These are phyloP conservation scores for Fragum whitleyi DNA, from an alignment of 2,888 invertebrate species.

Conservation along the genomic window DNA sequence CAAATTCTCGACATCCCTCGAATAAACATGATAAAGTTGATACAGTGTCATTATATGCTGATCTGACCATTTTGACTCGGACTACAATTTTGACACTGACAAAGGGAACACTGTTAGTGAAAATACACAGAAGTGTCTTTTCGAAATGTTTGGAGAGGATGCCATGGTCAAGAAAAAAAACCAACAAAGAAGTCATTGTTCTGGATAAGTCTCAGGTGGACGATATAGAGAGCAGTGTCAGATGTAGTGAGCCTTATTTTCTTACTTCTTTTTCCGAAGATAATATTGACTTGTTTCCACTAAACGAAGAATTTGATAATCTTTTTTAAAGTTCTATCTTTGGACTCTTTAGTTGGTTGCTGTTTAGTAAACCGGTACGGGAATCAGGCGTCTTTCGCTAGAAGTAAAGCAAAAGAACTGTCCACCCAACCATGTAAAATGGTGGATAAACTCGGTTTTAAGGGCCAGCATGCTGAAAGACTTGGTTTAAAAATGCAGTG, in stretches of 20 bases:
- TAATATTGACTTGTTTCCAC: constrained; percentile 19
- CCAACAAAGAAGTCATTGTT: constrained; percentile 21
- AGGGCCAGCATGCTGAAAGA: constrained; percentile 14
- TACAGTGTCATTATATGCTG: too few species aligned
- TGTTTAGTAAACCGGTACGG: constrained; percentile 38
- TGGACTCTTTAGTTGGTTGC: constrained; percentile 38
- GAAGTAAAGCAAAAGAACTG: neutral
- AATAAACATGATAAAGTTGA: too few species aligned
- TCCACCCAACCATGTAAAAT: constrained; percentile 25
- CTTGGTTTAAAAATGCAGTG: neutral
- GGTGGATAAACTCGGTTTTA: constrained; percentile 27
- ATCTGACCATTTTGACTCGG: too few species aligned
- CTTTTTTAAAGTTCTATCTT: constrained; percentile 41
- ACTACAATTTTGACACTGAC: too few species aligned
- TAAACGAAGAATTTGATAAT: constrained; percentile 32
- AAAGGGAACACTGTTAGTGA: too few species aligned
- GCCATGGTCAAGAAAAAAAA: too few species aligned
- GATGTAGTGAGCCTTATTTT: constrained; percentile 37
- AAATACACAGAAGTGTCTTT: too few species aligned
- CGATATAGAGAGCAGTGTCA: constrained; percentile 23
- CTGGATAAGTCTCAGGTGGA: constrained; percentile 32
- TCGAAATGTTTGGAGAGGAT: too few species aligned
- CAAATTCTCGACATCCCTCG: too few species aligned
- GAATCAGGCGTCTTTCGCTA: constrained; percentile 37
- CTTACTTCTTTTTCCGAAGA: constrained; percentile 43